A percentile compares a stretch with the other conserved stretches of the same genome.
Conservation (phyloP, 2,888 invertebrate genomes). For the Limnephilus lunatus region DNA sequence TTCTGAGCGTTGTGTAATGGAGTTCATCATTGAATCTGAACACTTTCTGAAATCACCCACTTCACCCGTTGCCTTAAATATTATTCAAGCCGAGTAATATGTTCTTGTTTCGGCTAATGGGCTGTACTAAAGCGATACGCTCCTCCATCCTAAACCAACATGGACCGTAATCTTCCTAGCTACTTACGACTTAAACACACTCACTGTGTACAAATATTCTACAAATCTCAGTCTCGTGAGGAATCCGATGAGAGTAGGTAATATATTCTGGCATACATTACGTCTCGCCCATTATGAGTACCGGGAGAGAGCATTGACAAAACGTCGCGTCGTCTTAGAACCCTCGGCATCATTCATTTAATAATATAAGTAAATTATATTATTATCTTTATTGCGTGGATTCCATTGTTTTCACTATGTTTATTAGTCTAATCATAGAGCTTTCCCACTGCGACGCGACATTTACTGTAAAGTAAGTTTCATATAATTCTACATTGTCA, state of each 20-base stretch:
- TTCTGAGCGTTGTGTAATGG: not conserved
- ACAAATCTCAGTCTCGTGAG: conserved; percentile 2
- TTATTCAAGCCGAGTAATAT: conserved; percentile 6
- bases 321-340: not conserved
- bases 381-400: not conserved
- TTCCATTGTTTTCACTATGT: not conserved
- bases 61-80: conserved; percentile 23
- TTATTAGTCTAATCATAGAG: not conserved
- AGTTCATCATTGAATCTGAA: conserved; percentile 10
- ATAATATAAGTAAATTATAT: not conserved
- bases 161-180: not conserved
- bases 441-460: not conserved
- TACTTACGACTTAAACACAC: not conserved
- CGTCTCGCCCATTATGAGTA: not conserved
- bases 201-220: conserved; percentile 25
- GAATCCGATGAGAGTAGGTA: not conserved
- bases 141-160: conserved; percentile 21
- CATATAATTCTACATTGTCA: not conserved
- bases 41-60: not conserved
- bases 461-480: not conserved
- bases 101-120: conserved; percentile 33
- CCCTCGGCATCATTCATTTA: not conserved
- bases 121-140: conserved; percentile 11
- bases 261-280: not conserved
- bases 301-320: not conserved